These are phyloP conservation scores for Tadarida brasiliensis DNA, from an alignment of 2,797 vertebrate species.

Conservation along the genomic window DNA sequence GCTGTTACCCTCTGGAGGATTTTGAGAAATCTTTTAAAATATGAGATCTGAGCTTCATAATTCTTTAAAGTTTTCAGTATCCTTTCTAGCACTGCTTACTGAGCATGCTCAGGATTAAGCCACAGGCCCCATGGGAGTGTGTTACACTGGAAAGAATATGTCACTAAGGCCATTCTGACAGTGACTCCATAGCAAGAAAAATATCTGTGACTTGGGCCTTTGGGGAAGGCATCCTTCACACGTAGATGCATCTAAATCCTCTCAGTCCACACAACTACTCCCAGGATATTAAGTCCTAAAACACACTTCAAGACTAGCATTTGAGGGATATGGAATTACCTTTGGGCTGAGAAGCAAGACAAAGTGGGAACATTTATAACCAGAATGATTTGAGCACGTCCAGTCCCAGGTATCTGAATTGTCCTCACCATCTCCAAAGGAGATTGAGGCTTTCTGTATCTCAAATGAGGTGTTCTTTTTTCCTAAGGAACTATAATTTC, in stretches of 20 bases:
- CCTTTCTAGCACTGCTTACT: not conserved
- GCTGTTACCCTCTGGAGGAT: not conserved
- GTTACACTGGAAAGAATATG: not conserved
- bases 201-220: not conserved
- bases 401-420: not conserved
- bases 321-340: not conserved
- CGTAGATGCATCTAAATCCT: not conserved
- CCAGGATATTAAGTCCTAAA: not conserved
- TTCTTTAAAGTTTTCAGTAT: not conserved
- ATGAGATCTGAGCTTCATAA: not conserved
- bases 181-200: not conserved
- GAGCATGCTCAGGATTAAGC: not conserved
- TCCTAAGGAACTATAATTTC: not conserved
- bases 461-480: not conserved
- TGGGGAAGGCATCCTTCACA: not conserved
- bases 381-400: not conserved
- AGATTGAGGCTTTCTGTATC: not conserved
- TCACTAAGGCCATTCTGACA: not conserved
- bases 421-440: not conserved
- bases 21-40: slow-evolving; percentile 2
- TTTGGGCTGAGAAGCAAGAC: not conserved
- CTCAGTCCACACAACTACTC: not conserved
- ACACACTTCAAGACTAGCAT: not conserved
- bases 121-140: not conserved
- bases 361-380: not conserved